Conservation (phyloP, 2,113 vertebrate genomes). For the Gallinago undulata region DNA sequence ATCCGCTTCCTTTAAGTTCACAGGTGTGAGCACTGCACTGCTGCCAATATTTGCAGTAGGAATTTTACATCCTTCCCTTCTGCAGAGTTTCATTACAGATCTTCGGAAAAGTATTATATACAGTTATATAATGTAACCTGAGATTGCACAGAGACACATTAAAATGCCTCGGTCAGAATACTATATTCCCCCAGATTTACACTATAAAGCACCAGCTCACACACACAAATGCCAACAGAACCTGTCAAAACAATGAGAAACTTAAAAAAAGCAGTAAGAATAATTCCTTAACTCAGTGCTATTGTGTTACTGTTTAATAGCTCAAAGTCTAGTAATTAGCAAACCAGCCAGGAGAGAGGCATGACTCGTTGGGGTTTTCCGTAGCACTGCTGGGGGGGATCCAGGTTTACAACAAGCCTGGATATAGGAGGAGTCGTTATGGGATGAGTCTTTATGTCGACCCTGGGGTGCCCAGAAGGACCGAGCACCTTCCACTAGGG, state of each 20-base stretch:
- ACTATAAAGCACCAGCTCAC: not conserved
- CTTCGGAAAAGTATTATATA: not conserved
- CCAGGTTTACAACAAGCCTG: not conserved
- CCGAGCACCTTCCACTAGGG: not conserved
- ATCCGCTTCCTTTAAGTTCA: not conserved
- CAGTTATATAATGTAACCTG: not conserved
- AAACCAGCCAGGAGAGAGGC: not conserved
- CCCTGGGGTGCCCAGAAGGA: not conserved
- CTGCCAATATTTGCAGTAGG: not conserved
- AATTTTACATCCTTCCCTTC: not conserved
- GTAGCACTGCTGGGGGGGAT: not conserved
- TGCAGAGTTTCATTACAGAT: not conserved
- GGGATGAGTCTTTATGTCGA: not conserved
- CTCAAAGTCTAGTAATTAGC: not conserved
- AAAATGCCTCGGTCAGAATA: not conserved
- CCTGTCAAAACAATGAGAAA: not conserved
- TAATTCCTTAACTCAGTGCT: not conserved
- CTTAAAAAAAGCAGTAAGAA: not conserved
- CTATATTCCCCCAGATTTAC: not conserved
- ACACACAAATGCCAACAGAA: not conserved
- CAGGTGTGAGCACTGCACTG: not conserved
- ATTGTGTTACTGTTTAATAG: not conserved
- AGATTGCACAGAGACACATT: not conserved
- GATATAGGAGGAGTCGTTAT: not conserved
- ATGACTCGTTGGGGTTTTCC: accelerated